Evolutionary conservation across 92 coral and sea anemone genomes (phyloP), one percentile per base, ranked within the genome.

Genomic region (Blastomussa wellsi): DNA sequence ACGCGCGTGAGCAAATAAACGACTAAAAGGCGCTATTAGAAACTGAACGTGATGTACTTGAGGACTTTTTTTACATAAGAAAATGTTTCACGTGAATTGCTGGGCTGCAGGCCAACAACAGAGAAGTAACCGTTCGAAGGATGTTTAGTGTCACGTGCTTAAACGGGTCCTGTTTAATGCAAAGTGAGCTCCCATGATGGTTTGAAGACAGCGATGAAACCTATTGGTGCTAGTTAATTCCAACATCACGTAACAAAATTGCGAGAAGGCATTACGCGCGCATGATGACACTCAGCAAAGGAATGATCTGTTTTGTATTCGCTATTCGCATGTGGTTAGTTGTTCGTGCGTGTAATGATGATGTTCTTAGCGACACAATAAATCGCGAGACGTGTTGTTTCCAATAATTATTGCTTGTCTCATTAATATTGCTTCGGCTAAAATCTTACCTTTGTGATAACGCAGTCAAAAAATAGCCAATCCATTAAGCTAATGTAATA

Each of bases 401-500:
- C 47, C 84, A 42, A 67, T 36, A 80, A 80, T 80, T 80, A 67
- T 80, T 16, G 20, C 41, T 44, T 48, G 76, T 53, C 47, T 48
- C 48, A 44, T 80, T 7, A 33, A 82, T 55, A 49, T 36, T 82
- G 48, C 67, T 82, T 24, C 7, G 55, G 32, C 31, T 59, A 22
- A 62, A 52, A 14, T 37, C 75, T 37, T 33, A 22, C 47, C 75
- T 70, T 70, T 70, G 44, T 10, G 75, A 70, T 70, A 70, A 70
- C 75, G 26, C 75, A 70, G 75, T 36, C 42, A 70, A 76, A 76
- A 47, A 51, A 76, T 29, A 49, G 69, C 72, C 73, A 79, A 86
- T 52, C 79, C 72, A 79, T 69, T 75, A 86, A 79, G 85, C 82
- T 65, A 51, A 78, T 20, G 26, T 77, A 59, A 62, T 38, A 44